These are phyloP conservation scores for Myrmecobius fasciatus DNA, from an alignment of 2,113 vertebrate genomes.

Conservation along the genomic window DNA sequence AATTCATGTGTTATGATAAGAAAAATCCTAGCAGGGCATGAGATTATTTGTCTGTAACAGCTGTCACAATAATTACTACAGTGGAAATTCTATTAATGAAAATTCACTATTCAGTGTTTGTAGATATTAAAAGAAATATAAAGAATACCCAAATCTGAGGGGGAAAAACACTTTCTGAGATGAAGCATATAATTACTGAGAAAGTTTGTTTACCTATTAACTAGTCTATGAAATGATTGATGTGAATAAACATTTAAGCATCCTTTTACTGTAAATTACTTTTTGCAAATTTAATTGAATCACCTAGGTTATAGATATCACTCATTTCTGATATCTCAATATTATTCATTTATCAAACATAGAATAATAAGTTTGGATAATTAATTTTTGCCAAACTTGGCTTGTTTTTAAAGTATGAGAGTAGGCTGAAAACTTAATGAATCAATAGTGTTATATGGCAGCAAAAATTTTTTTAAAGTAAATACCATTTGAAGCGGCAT, in stretches of 20 bases:
- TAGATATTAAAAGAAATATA: not conserved
- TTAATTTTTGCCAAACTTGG: not conserved
- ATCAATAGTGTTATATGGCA: no score
- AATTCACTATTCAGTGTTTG: not conserved
- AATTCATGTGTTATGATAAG: no score
- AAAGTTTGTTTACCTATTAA: not conserved
- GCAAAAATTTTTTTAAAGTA: not conserved
- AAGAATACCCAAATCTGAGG: not conserved
- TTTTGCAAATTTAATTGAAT: constrained; percentile 29
- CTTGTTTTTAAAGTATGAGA: constrained; percentile 25
- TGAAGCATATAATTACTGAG: not conserved
- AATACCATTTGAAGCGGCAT: not conserved
- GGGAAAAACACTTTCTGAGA: not conserved
- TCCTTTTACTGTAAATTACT: constrained; percentile 20
- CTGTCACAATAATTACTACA: no score
- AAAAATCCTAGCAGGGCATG: no score
- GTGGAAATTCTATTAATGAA: no score
- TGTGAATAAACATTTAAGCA: constrained; percentile 35
- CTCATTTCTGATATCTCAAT: constrained; percentile 15
- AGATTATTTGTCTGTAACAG: no score
- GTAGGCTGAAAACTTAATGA: constrained; percentile 10
- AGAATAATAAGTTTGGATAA: not conserved
- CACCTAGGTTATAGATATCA: not conserved
- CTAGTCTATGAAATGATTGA: not conserved
- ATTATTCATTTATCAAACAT: constrained; percentile 9